phyloP scores from a whole-genome alignment of 64 coral and sea anemone species.

The Acropora tenuis region DNA sequence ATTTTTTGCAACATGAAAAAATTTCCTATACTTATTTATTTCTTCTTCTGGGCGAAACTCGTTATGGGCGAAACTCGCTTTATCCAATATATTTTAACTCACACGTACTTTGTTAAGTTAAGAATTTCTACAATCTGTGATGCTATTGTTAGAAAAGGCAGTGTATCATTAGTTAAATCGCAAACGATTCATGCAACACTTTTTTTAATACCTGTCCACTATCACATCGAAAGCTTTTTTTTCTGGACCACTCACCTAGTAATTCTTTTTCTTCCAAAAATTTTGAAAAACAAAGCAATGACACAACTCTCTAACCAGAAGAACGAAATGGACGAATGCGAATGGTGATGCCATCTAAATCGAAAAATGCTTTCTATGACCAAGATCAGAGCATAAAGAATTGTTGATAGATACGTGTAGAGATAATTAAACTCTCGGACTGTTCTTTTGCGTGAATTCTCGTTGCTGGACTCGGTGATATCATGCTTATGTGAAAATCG shows the following conservation, averaged over 20 bases:
- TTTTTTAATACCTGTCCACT: too few species aligned
- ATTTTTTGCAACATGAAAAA: too few species aligned
- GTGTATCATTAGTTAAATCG: too few species aligned
- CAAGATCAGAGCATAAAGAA: neutral
- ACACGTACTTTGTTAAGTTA: too few species aligned
- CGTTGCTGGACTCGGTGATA: neutral
- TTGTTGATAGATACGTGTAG: conserved; percentile 18
- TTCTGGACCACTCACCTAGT: neutral
- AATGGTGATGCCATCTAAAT: neutral
- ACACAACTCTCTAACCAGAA: conserved; percentile 36
- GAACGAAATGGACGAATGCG: conserved; percentile 9
- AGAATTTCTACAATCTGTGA: too few species aligned
- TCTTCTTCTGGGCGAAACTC: too few species aligned
- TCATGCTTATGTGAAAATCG: neutral
- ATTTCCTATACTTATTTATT: too few species aligned
- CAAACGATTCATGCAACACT: too few species aligned
- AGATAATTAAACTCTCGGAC: neutral
- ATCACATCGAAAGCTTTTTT: too few species aligned
- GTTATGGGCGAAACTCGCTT: too few species aligned
- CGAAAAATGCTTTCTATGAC: conserved; percentile 29
- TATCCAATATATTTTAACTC: too few species aligned
- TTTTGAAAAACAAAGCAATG: conserved; percentile 8
- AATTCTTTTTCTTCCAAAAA: conserved; percentile 22
- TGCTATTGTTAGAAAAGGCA: too few species aligned
- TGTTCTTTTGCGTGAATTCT: conserved; percentile 18